phyloP scores from a whole-genome alignment of 2,888 invertebrate genomes.

The Erannis defoliaria region DNA sequence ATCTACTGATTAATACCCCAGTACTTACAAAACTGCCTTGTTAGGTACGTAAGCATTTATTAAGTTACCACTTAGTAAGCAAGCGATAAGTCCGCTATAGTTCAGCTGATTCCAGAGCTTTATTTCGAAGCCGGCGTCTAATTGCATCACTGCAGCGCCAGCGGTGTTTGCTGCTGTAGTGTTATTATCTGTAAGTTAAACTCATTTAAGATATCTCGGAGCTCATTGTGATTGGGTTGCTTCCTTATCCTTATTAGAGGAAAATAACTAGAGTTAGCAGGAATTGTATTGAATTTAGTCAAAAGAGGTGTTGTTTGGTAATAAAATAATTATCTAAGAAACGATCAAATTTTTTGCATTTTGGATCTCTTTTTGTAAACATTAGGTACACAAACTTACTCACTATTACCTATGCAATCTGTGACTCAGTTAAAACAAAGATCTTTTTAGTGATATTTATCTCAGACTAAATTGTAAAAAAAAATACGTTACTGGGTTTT shows the following conservation, averaged over 20 bases:
- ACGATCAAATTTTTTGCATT: no score
- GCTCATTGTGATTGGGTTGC: background rate
- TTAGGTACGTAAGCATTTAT: background rate
- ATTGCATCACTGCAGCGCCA: conserved; percentile 11
- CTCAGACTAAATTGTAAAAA: no score
- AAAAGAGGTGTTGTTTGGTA: background rate
- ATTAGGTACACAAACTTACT: no score
- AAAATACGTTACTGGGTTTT: no score
- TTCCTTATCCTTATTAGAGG: background rate
- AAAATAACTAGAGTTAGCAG: background rate
- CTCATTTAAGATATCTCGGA: conserved; percentile 6
- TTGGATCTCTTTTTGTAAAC: no score
- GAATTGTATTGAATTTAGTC: background rate
- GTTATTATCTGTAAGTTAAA: conserved; percentile 1
- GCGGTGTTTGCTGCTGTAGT: background rate
- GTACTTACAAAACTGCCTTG: background rate
- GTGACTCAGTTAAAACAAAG: no score
- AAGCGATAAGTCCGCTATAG: conserved; percentile 2
- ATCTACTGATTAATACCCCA: no score
- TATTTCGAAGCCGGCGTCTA: background rate
- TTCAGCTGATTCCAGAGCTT: conserved; percentile 7
- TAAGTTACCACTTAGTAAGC: background rate
- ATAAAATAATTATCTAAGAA: no score
- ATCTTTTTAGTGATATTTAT: no score
- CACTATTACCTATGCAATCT: no score